phyloP scores from a whole-genome alignment of 2,888 invertebrate genomes.

The Heliconius hortense region DNA sequence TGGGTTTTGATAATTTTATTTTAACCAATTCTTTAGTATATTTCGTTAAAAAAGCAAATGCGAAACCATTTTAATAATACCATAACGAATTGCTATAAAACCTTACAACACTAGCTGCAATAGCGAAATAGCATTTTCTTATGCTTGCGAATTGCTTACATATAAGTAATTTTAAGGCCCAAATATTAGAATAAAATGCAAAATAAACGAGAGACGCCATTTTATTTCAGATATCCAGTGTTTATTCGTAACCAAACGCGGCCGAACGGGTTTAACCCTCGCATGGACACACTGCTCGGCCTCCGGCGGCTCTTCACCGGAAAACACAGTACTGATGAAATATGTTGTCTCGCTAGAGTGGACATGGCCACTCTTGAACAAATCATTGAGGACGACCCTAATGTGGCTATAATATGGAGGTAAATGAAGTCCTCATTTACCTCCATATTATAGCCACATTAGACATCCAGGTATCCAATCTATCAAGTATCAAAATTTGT shows the following conservation, averaged over 20 bases:
- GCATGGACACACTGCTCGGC: constrained; percentile 59
- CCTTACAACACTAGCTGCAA: not conserved
- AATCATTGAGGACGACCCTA: constrained; percentile 91
- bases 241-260: constrained; percentile 57
- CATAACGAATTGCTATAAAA: not conserved
- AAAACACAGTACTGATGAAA: constrained; percentile 91
- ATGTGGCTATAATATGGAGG: constrained; percentile 91
- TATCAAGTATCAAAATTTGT: not conserved
- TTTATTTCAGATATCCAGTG: constrained; percentile 63
- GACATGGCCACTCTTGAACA: constrained; percentile 89
- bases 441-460: no score
- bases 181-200: not conserved
- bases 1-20: no score
- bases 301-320: constrained; percentile 89
- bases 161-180: not conserved
- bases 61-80: not conserved
- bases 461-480: not conserved
- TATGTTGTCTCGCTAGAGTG: constrained; percentile 92
- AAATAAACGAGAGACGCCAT: not conserved
- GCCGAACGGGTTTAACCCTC: constrained; percentile 56
- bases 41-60: not conserved
- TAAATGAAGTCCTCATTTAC: no score
- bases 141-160: not conserved
- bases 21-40: no score
- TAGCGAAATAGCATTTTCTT: not conserved